Percentiles rank a stretch among this genome's conserved stretches.
Evolutionary conservation across 1,140 invertebrate species (phyloP).

Genomic region (Trypoxylus dichotomus): DNA sequence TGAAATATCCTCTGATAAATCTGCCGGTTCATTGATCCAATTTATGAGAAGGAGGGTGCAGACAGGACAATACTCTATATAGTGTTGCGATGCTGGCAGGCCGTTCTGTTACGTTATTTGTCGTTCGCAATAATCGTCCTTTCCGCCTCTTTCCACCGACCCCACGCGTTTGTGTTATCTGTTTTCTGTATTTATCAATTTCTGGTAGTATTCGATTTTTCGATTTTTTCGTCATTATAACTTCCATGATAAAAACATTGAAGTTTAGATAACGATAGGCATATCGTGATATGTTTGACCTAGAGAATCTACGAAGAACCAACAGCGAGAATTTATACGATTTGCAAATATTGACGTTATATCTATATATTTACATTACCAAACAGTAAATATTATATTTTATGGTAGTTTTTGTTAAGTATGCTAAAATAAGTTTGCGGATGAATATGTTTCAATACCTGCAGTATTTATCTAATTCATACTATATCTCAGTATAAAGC

Average conservation of each 20-base stretch:
- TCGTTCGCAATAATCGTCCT: background rate
- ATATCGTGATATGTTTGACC: background rate
- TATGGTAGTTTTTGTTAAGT: too few relatives aligned
- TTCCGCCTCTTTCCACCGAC: background rate
- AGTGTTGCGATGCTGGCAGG: background rate
- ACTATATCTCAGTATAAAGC: too few relatives aligned
- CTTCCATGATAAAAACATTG: background rate
- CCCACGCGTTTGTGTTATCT: background rate
- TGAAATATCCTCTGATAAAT: background rate
- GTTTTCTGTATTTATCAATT: background rate
- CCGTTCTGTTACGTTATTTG: background rate
- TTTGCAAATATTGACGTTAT: background rate
- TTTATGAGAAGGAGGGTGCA: background rate
- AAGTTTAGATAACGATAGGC: background rate
- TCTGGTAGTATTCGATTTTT: background rate
- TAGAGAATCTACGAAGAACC: background rate
- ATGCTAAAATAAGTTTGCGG: too few relatives aligned
- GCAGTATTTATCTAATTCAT: too few relatives aligned
- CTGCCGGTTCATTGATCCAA: background rate
- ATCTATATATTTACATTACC: background rate
- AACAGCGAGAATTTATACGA: background rate
- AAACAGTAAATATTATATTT: too few relatives aligned
- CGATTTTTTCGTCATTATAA: background rate
- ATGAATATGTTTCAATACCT: too few relatives aligned
- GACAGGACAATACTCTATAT: background rate